phyloP scores from a whole-genome alignment of 2,113 vertebrate genomes.

The Cyanistes caeruleus region DNA sequence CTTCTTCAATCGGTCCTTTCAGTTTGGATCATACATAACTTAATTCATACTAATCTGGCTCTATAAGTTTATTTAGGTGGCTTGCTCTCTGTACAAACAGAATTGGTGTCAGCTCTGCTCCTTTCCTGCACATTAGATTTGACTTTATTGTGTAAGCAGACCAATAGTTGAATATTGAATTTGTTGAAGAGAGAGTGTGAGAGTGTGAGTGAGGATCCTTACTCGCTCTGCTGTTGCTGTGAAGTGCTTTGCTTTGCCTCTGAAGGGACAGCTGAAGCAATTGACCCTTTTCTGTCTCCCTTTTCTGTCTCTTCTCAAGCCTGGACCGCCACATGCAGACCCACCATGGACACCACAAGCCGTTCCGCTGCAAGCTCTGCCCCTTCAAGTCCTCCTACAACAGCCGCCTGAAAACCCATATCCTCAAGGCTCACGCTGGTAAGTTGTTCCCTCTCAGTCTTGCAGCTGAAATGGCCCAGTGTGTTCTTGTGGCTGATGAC shows the following conservation, averaged over 20 bases:
- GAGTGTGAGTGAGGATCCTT: not conserved
- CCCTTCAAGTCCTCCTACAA: constrained; percentile 98
- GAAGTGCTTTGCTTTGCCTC: not conserved
- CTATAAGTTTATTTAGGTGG: not conserved
- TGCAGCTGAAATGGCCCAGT: not conserved
- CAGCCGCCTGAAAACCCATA: constrained; percentile 95
- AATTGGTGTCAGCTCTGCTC: not conserved
- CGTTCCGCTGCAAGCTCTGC: constrained; percentile 97
- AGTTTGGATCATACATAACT: not conserved
- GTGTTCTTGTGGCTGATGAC: not conserved
- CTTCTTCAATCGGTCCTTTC: not conserved
- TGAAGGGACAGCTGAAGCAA: not conserved
- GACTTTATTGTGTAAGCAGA: not conserved
- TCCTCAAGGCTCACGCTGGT: constrained; percentile 96
- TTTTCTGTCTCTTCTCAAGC: constrained; percentile 66
- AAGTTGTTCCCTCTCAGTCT: constrained; percentile 52
- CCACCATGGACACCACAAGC: constrained; percentile 97
- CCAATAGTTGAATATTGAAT: not conserved
- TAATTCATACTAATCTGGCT: not conserved
- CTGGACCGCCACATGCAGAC: constrained; percentile 98
- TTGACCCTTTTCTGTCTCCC: not conserved
- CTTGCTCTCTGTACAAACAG: not conserved
- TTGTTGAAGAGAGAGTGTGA: not conserved
- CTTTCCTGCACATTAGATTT: not conserved
- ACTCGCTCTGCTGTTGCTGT: not conserved